Conservation (phyloP, 1,140 invertebrate genomes). For the Pseudomyrmex flavicornis region DNA sequence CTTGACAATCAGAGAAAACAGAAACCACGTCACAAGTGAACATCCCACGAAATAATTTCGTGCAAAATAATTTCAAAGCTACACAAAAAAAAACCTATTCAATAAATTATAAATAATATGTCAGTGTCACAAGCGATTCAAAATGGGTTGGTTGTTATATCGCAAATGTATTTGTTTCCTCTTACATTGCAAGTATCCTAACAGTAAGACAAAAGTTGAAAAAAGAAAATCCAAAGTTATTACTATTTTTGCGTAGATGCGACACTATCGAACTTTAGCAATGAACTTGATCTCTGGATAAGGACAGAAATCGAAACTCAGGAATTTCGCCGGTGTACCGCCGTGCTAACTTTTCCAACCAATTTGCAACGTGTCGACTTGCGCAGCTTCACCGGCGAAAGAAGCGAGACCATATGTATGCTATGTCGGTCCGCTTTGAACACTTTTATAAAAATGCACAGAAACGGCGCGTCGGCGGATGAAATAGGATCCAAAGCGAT, state of each 20-base stretch:
- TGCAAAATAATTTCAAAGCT: too few relatives aligned
- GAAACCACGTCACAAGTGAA: too few relatives aligned
- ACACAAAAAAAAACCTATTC: too few relatives aligned
- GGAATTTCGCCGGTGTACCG: constrained; percentile 65
- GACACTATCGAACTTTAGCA: constrained; percentile 33
- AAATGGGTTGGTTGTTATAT: too few relatives aligned
- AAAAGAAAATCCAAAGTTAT: too few relatives aligned
- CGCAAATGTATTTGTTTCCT: too few relatives aligned
- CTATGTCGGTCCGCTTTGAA: constrained; percentile 85
- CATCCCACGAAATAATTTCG: too few relatives aligned
- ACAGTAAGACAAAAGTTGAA: too few relatives aligned
- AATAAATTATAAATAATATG: too few relatives aligned
- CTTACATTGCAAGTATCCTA: too few relatives aligned
- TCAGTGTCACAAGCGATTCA: too few relatives aligned
- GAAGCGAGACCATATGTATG: constrained; percentile 82
- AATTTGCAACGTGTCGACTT: constrained; percentile 63
- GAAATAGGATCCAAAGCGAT: constrained; percentile 78
- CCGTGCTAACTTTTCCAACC: constrained; percentile 61
- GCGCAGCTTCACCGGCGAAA: constrained; percentile 47
- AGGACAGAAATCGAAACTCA: constrained; percentile 64
- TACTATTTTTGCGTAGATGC: neutral
- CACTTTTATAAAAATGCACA: constrained; percentile 81
- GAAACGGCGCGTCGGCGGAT: constrained; percentile 78
- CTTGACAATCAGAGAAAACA: too few relatives aligned
- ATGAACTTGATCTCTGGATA: constrained; percentile 75